Evolutionary conservation across 2,797 vertebrate species (phyloP).

Genomic region (Gouania willdenowi): DNA sequence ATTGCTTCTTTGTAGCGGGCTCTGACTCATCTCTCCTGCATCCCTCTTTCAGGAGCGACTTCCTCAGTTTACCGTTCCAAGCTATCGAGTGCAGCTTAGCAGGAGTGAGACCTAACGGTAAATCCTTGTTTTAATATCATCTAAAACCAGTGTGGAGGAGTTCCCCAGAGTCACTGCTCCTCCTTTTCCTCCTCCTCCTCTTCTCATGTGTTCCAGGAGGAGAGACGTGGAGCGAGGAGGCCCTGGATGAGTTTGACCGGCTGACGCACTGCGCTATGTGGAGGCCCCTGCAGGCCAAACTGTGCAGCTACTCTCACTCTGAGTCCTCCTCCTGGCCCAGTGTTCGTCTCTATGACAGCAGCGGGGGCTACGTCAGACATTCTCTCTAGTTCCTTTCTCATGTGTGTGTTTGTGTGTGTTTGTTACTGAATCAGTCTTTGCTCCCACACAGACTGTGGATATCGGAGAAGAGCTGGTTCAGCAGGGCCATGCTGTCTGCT

Average conservation of each 20-base stretch:
- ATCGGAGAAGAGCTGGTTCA: constrained; percentile 81
- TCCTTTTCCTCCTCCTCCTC: background rate
- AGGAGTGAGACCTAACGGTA: constrained; percentile 78
- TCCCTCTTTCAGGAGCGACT: constrained; percentile 90
- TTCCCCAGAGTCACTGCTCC: too few species aligned
- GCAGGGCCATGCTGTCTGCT: constrained; percentile 72
- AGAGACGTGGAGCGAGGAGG: constrained; percentile 77
- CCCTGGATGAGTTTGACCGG: constrained; percentile 82
- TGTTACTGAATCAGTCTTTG: background rate
- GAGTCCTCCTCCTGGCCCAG: constrained; percentile 79
- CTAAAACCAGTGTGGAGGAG: too few species aligned
- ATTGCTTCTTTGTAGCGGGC: too few species aligned
- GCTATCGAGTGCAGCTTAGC: constrained; percentile 90
- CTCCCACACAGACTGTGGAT: constrained; percentile 71
- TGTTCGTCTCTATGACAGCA: constrained; percentile 76
- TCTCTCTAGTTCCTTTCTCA: background rate
- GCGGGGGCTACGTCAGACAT: constrained; percentile 64
- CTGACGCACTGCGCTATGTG: constrained; percentile 82
- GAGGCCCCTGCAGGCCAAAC: constrained; percentile 84
- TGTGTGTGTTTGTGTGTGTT: background rate
- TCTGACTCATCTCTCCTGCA: too few species aligned
- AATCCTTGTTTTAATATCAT: too few species aligned
- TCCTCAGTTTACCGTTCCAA: constrained; percentile 92
- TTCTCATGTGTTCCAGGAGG: constrained; percentile 71
- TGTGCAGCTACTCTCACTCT: constrained; percentile 83